Evolutionary conservation across 2,797 vertebrate genomes (phyloP).

Genomic region (Hipposideros larvatus): DNA sequence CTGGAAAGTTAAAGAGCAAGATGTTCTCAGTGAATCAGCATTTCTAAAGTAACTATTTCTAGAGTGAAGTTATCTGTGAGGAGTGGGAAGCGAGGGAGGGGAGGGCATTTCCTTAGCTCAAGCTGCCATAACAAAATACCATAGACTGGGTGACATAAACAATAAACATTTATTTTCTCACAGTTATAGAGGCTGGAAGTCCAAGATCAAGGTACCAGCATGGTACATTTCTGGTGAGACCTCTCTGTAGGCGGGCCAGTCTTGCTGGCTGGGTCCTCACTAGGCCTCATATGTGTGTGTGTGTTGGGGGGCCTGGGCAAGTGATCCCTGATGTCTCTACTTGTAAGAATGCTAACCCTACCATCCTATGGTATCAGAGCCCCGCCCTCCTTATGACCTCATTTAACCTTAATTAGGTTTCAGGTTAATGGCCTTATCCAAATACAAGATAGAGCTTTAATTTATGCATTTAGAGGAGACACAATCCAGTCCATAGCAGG

Average conservation of each 20-base stretch:
- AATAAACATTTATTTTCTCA: neutral
- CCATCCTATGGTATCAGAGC: neutral
- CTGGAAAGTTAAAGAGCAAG: neutral
- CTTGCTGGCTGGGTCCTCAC: neutral
- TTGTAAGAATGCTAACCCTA: neutral
- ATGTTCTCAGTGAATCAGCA: neutral
- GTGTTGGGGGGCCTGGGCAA: accelerated
- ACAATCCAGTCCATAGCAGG: neutral
- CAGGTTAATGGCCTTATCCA: neutral
- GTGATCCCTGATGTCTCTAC: neutral
- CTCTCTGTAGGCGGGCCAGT: neutral
- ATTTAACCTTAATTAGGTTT: neutral
- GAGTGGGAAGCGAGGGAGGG: too few relatives aligned
- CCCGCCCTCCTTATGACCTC: neutral
- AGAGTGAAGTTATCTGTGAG: neutral
- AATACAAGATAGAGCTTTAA: neutral
- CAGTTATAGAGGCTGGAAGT: neutral
- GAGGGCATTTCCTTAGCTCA: neutral
- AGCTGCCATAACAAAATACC: neutral
- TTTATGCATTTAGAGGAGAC: neutral
- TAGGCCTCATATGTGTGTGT: neutral
- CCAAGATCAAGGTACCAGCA: neutral
- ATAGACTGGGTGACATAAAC: neutral
- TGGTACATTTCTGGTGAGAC: neutral
- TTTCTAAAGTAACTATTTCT: neutral